Base-by-base conservation (phyloP, 2,113 vertebrate genomes). In the Takifugu bimaculatus region DNA sequence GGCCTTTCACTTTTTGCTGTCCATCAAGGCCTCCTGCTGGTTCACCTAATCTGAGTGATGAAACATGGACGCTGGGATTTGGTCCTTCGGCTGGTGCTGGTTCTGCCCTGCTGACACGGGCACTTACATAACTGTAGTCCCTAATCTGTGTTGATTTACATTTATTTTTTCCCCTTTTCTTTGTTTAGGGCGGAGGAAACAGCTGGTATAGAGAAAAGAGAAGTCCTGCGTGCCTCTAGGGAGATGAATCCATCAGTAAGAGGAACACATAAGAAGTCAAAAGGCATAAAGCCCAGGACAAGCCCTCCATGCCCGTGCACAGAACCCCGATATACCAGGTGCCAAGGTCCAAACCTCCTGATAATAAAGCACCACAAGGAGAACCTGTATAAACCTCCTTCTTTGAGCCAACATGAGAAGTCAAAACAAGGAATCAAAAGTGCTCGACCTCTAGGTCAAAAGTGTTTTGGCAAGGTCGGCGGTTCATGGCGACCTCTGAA, bases 141-240 rank as follows among this genome's bases (percentile, higher is more conserved):
- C 3, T 50, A 7, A 50, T 20, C 12, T 5, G 14, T 48, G n/a
- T 62, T 50, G 27, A 43, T 72, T 62, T 59, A 35, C 13, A 54
- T 63, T 50, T 20, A 50, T 20, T 50, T 67, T 52, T 14, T 74
- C 75, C 79, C 5, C 5, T 39, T 39, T 39, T 7, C 32, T 48
- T 45, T 45, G 11, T 79, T 83, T 70, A 6, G 44, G 63, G 32
- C 86, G 86, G 89, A n/a, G n/a, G n/a, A 90, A 90, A 88, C 88
- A 88, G 83, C 87, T 90, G 88, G 83, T 72, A 77, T 52, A 56
- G 72, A 74, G 83, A 89, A 91, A 90, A 84, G 83, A 91, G 89
- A 91, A 91, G 87, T 91, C 81, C 80, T 35, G 3, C 44, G 74
- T 87, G 57, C 72, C 85, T 70, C 59, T 45, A 67, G 75, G 82